A percentile compares a stretch with the other conserved stretches of the same genome.
phyloP scores from a whole-genome alignment of 2,797 vertebrate species.

The Halcyon chelicuti region DNA sequence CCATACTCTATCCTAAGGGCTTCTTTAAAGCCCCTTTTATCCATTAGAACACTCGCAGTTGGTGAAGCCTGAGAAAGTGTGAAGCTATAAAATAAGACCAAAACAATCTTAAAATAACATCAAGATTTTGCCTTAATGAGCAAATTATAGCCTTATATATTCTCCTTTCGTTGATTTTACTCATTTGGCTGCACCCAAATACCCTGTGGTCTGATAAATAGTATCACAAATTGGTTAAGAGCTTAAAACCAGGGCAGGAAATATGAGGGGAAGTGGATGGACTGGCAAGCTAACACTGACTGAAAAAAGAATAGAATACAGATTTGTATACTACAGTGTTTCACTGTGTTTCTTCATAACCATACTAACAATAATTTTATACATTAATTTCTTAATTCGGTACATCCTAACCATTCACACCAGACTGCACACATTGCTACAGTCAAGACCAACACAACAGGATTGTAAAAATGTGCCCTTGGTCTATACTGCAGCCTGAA shows the following conservation, averaged over 20 bases:
- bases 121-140: conserved; percentile 11
- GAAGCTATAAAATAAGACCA: conserved; percentile 15
- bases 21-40: conserved; percentile 40
- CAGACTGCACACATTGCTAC: background rate
- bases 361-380: background rate
- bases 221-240: background rate
- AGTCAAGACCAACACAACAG: background rate
- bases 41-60: background rate
- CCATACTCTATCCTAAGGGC: background rate
- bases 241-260: background rate
- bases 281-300: background rate
- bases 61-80: conserved; percentile 24
- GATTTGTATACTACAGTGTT: too few relatives aligned
- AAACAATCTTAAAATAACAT: conserved; percentile 4
- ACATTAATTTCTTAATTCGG: background rate
- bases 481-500: background rate
- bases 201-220: background rate
- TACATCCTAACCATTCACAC: background rate
- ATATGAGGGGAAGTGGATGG: background rate
- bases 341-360: background rate
- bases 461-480: background rate
- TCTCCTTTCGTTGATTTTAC: background rate
- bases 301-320: background rate
- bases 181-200: background rate
- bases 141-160: background rate